Evolutionary conservation across 2,113 vertebrate genomes (phyloP).

Genomic region (Brienomyrus longianalis): DNA sequence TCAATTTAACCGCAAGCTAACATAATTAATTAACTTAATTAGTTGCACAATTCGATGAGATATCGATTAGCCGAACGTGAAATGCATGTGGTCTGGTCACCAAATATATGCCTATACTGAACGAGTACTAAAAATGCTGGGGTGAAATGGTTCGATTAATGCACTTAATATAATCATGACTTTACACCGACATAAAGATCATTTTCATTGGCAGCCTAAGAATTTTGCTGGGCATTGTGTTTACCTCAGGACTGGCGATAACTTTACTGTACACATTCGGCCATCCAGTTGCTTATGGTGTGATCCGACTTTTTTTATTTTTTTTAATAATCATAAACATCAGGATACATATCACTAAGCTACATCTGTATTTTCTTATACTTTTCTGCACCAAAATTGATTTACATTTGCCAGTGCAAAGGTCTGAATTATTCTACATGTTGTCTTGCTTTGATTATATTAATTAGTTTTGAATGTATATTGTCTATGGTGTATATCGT

Average conservation of each 20-base stretch:
- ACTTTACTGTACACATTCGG: not conserved
- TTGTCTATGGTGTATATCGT: not conserved
- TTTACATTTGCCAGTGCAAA: not conserved
- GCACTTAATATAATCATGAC: not conserved
- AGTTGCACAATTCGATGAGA: not conserved
- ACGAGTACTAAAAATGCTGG: not conserved
- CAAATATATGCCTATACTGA: not conserved
- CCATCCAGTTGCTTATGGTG: not conserved
- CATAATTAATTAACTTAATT: not conserved
- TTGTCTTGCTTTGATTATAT: not conserved
- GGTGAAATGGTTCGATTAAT: not conserved
- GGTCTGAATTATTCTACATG: not conserved
- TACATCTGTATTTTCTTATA: not conserved
- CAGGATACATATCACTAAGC: not conserved
- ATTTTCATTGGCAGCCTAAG: not conserved
- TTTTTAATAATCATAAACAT: not conserved
- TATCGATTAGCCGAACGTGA: not conserved
- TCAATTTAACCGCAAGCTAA: not conserved
- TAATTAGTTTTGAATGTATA: not conserved
- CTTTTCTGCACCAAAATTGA: not conserved
- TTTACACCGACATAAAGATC: not conserved
- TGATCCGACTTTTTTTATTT: not conserved
- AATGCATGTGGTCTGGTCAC: not conserved
- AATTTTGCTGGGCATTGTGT: not conserved
- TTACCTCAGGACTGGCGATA: not conserved